phyloP scores from a whole-genome alignment of 1,140 invertebrate genomes.

The Listronotus bonariensis region DNA sequence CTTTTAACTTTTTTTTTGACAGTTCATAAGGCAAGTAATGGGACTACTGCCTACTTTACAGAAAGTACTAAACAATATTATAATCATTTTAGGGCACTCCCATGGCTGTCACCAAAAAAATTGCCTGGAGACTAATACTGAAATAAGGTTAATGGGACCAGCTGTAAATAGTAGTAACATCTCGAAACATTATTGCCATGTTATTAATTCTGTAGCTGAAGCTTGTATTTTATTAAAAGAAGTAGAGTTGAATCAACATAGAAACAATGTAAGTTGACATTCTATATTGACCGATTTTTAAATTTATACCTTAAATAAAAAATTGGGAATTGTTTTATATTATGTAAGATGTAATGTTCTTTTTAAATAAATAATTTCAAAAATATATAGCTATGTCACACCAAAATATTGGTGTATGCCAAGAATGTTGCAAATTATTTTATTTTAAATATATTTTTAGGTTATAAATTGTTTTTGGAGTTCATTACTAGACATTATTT shows the following conservation, averaged over 20 bases:
- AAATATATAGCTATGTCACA: too few relatives aligned
- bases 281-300: too few relatives aligned
- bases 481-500: constrained; percentile 28
- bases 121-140: constrained; percentile 23
- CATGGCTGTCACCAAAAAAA: constrained; percentile 17
- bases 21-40: too few relatives aligned
- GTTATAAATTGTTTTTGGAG: constrained; percentile 41
- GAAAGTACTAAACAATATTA: too few relatives aligned
- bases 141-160: constrained; percentile 31
- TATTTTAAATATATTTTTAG: constrained; percentile 15
- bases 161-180: constrained; percentile 40
- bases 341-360: too few relatives aligned
- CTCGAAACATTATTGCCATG: constrained; percentile 21
- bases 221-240: constrained; percentile 38
- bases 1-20: too few relatives aligned
- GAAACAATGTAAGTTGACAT: constrained; percentile 26
- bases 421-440: too few relatives aligned
- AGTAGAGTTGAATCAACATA: constrained; percentile 12
- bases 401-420: too few relatives aligned
- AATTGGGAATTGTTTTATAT: too few relatives aligned
- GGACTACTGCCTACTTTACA: too few relatives aligned
- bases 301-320: too few relatives aligned
- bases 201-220: constrained; percentile 42
- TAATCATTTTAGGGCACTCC: constrained; percentile 24
- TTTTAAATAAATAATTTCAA: too few relatives aligned